Percentiles rank a stretch among this genome's conserved stretches.
phyloP scores from a whole-genome alignment of 2,888 invertebrate species.

The Callosobruchus maculatus region DNA sequence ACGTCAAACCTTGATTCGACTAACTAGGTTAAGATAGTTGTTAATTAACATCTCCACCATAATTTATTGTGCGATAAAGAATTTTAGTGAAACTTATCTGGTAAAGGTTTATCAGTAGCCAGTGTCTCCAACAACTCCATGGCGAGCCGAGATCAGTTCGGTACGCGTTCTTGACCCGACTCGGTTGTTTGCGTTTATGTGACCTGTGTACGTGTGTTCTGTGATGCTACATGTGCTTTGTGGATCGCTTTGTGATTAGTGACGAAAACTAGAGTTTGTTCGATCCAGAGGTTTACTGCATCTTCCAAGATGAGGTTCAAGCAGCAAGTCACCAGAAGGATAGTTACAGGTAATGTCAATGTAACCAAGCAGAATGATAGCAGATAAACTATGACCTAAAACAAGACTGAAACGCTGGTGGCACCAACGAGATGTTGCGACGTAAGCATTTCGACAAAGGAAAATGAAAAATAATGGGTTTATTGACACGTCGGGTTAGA shows the following conservation, averaged over 20 bases:
- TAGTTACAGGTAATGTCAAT: conserved; percentile 22
- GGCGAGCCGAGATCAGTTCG: background rate
- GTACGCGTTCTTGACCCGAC: background rate
- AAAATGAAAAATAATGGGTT: no score
- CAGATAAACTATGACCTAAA: background rate
- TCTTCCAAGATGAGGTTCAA: conserved; percentile 34
- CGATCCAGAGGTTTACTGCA: conserved; percentile 8
- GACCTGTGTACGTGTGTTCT: conserved; percentile 26
- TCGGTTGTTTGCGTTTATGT: conserved; percentile 27
- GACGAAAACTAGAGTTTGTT: background rate
- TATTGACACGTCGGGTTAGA: no score
- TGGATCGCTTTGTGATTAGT: conserved; percentile 3
- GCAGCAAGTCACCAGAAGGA: conserved; percentile 34
- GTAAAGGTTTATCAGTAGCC: conserved; percentile 13
- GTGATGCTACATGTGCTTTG: conserved; percentile 22
- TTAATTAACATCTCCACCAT: conserved; percentile 16
- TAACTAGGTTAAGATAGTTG: background rate
- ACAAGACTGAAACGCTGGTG: no score
- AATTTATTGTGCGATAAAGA: conserved; percentile 27
- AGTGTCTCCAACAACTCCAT: conserved; percentile 27
- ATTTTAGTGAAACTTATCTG: conserved; percentile 29
- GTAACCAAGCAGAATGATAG: background rate
- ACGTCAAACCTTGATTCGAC: background rate
- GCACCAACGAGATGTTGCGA: no score
- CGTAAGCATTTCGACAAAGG: no score